Evolutionary conservation across 2,888 invertebrate genomes (phyloP), one percentile per base, ranked within the genome.

Genomic region (Diabrotica balteata): DNA sequence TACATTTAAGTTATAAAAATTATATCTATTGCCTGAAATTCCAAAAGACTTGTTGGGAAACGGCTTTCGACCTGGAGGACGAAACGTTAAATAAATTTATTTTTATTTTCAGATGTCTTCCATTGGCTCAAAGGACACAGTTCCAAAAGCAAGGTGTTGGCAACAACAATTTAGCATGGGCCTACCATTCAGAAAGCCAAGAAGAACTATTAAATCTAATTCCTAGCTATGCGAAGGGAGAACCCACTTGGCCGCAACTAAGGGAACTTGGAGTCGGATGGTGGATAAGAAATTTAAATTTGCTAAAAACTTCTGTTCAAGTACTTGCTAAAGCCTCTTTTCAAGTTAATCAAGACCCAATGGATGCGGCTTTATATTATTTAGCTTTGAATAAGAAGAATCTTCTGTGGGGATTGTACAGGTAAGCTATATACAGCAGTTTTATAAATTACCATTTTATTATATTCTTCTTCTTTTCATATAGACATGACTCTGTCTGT

Each of bases 341-440:
- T 84, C 95, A 96, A 85, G 85, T 88, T 5, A 92, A 94, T 63
- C 95, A 96, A 81, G 97, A 99, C 81, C 99, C 99, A 0, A 89
- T 99, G 85, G 99, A 99, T 81, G 97, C 98, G 0, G 97, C 99
- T 0, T 87, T 99, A 3, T 98, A 94, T 82, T 99, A 99, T 84
- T 86, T 99, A 72, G 98, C 99, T 1, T 95, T 99, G 96, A 96
- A 93, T 84, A 99, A 99, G 87, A 97, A 98, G 80, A 97, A 93
- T 78, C 86, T 99, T 5, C 89, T 99, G 0, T 98, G 97, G 94
- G 98, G 98, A 0, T 85, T 99, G 57, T 99, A 96, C 85, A 78
- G 83, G 79, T 81, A 22, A 63, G 45, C 10, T 43, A 46, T 43
- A 10, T 17, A 7, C 17, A n/a, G 10, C 11, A 59, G n/a, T 22